phyloP scores from a whole-genome alignment of 2,113 vertebrate genomes.

The Carassius gibelio region DNA sequence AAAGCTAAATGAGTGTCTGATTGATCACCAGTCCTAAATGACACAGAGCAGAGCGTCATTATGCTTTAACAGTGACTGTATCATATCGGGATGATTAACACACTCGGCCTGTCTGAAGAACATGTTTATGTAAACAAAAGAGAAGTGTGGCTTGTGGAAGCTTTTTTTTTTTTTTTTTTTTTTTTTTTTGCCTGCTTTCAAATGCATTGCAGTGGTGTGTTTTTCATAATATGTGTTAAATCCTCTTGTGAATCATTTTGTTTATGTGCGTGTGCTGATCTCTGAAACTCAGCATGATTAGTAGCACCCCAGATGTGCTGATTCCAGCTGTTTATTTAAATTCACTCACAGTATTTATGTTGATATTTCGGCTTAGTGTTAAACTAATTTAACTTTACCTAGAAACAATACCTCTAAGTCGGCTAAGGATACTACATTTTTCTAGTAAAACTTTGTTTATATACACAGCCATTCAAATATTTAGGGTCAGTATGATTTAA shows the following conservation, averaged over 20 bases:
- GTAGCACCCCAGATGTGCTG: conserved; percentile 38
- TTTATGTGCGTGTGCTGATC: background rate
- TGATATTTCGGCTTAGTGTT: conserved; percentile 17
- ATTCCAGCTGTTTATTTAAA: conserved; percentile 11
- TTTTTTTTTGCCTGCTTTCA: background rate
- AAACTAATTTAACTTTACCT: conserved; percentile 18
- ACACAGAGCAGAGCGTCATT: conserved; percentile 73
- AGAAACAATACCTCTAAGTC: background rate
- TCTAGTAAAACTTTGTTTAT: background rate
- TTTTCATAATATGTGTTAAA: conserved; percentile 5
- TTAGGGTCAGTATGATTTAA: background rate
- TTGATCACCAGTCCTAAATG: conserved; percentile 79
- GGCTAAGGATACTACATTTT: background rate
- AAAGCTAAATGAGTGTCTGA: conserved; percentile 82
- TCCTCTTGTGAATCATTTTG: conserved; percentile 18
- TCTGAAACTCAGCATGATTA: conserved; percentile 52
- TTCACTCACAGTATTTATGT: conserved; percentile 21
- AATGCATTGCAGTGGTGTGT: no score
- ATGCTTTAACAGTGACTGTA: conserved; percentile 79
- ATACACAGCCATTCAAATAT: background rate
- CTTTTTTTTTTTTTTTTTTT: no score
- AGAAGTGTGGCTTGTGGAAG: conserved; percentile 36
- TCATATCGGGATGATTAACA: conserved; percentile 80
- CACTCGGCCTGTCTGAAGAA: conserved; percentile 51
- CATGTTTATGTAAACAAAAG: conserved; percentile 60